phyloP scores from a whole-genome alignment of 1,140 invertebrate species.

The Globodera rostochiensis region DNA sequence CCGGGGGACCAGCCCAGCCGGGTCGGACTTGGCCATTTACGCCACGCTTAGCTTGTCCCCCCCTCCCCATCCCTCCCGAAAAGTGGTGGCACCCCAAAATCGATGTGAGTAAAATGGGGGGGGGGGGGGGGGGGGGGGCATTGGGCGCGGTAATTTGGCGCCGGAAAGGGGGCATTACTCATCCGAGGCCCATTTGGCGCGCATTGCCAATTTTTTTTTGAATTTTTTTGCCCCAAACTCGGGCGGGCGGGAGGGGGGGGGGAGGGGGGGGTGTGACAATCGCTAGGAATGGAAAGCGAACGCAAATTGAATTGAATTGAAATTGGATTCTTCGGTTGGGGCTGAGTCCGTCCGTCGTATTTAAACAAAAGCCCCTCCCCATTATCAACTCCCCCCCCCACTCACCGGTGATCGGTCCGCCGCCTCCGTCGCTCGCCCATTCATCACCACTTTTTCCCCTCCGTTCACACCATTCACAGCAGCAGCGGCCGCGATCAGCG shows the following conservation, averaged over 20 bases:
- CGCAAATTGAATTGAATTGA: neutral
- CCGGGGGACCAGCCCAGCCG: neutral
- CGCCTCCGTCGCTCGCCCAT: neutral
- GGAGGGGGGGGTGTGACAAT: too few relatives aligned
- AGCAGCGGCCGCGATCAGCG: neutral
- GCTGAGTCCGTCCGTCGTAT: neutral
- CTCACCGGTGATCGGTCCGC: neutral
- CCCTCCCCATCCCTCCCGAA: too few relatives aligned
- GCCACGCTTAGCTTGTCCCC: neutral
- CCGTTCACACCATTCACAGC: too few relatives aligned
- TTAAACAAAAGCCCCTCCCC: too few relatives aligned
- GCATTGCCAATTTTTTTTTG: neutral
- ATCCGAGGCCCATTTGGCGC: neutral
- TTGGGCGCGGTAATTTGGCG: neutral
- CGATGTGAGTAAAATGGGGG: neutral
- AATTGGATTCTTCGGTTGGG: neutral
- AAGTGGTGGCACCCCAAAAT: neutral
- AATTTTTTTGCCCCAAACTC: neutral
- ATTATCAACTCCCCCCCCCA: neutral
- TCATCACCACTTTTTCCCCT: neutral
- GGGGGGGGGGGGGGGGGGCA: too few relatives aligned
- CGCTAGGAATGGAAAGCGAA: too few relatives aligned
- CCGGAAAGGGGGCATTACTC: neutral
- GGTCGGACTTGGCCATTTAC: neutral
- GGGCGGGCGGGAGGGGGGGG: too few relatives aligned